Evolutionary conservation across 2,888 invertebrate genomes (phyloP).

Genomic region (Ptychoptera albimana): DNA sequence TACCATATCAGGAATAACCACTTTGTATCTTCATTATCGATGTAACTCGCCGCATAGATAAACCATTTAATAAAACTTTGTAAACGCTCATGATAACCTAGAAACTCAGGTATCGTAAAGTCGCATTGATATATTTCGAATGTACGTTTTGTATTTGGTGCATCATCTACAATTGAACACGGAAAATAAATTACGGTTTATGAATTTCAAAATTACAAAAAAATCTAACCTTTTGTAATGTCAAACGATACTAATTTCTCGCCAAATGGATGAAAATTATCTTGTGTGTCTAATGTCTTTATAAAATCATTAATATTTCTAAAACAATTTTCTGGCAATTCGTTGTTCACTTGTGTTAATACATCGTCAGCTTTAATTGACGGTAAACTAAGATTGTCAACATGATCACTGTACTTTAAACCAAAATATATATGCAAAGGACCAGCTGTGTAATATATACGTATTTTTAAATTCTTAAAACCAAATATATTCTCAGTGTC

Average conservation of each 20-base stretch:
- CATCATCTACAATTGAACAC: constrained; percentile 3
- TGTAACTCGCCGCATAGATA: constrained; percentile 90
- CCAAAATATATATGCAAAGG: constrained; percentile 66
- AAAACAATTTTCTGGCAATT: constrained; percentile 50
- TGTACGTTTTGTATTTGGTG: constrained; percentile 21
- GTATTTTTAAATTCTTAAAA: constrained; percentile 65
- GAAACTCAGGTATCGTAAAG: constrained; percentile 53
- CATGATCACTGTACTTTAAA: constrained; percentile 50
- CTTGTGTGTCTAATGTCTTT: constrained; percentile 50
- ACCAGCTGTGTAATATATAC: constrained; percentile 67
- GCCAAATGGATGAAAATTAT: constrained; percentile 61
- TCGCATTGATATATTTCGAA: constrained; percentile 75
- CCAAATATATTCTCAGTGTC: constrained; percentile 89
- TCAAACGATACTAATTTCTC: constrained; percentile 33
- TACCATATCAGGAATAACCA: constrained; percentile 81
- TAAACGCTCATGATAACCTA: constrained; percentile 62
- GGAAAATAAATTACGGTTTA: neutral
- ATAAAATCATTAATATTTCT: constrained; percentile 60
- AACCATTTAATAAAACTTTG: constrained; percentile 90
- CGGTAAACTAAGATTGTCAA: constrained; percentile 38
- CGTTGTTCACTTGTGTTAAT: constrained; percentile 46
- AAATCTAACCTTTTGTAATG: constrained; percentile 3
- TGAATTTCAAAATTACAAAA: constrained; percentile 14
- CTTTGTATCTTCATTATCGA: constrained; percentile 80
- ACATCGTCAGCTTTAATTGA: constrained; percentile 61